Evolutionary conservation across 1,140 invertebrate species (phyloP), one percentile per base, ranked within the genome.

Genomic region (Bicyclus anynana): DNA sequence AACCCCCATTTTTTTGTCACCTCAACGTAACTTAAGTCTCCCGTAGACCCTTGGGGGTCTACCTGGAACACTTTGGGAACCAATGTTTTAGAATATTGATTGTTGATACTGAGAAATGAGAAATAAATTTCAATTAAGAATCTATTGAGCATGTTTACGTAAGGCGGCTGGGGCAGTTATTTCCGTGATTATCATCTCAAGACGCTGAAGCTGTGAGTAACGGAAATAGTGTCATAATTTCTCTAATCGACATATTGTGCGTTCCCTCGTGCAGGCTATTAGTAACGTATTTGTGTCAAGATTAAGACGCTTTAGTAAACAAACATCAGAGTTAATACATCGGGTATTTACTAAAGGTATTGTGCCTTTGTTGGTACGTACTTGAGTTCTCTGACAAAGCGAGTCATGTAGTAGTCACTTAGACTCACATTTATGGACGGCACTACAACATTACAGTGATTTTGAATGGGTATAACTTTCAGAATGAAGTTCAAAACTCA

Each of bases 121-220:
- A 78, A 74, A 87, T 87, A 87, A 87, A 86, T 86, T 86, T 87
- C 83, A 87, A 87, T 87, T 85, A 87, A 81, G 79, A 74, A 69
- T 60, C 76, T 74, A 85, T 87, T 85, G 76, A 84, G 63, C 29
- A 72, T 68, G 69, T 74, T 79, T 74, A 69, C 67, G 78, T 63
- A 60, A 58, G 67, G 53, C 44, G 65, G 60, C 56, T 66, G 42
- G 37, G 60, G 50, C 69, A 82, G 74, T 83, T 82, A 82, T 80
- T 79, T 82, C 64, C 67, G 69, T 83, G 77, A 80, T 84, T 81
- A 83, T 87, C 77, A 79, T 53, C 69, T 73, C 69, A 66, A 76
- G 53, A 57, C 49, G 62, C 51, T 60, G 48, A 62, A 69, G 57
- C 66, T 60, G 58, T 72, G 68, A 78, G 65, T 69, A 77, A 83